phyloP scores from a whole-genome alignment of 2,888 invertebrate species.

The Andrena camellia region DNA sequence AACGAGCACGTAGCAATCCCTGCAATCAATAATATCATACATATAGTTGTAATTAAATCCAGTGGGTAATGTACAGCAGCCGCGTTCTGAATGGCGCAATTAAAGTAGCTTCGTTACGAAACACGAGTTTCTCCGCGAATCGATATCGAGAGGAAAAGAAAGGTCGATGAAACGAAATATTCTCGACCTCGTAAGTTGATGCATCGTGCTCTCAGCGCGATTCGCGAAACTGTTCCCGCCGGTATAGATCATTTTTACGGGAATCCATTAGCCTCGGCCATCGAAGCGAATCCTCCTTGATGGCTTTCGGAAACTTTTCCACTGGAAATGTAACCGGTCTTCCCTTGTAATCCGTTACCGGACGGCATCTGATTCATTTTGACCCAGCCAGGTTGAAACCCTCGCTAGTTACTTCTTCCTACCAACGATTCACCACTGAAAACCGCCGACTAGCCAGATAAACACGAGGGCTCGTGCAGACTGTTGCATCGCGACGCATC shows the following conservation, averaged over 20 bases:
- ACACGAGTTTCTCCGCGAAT: background rate
- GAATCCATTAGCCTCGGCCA: conserved; percentile 14
- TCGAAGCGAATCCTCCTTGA: conserved; percentile 5
- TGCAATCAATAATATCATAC: background rate
- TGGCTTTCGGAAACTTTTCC: conserved; percentile 25
- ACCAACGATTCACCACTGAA: background rate
- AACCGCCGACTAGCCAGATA: background rate
- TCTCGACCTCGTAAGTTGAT: background rate
- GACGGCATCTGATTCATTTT: background rate
- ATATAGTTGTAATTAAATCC: background rate
- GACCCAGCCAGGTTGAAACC: background rate
- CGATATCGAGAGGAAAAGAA: background rate
- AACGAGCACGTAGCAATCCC: background rate
- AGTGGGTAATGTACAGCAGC: background rate
- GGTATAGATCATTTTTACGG: conserved; percentile 16
- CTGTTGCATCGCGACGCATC: background rate
- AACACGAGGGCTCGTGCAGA: background rate
- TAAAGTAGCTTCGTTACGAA: background rate
- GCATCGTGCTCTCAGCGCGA: background rate
- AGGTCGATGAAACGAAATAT: too few relatives aligned
- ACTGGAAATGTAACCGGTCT: background rate
- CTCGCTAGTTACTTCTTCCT: background rate
- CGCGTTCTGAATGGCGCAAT: background rate
- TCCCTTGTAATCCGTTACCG: background rate
- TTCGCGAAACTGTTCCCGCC: conserved; percentile 2